phyloP scores from a whole-genome alignment of 1,140 invertebrate species.

The Stegodyphus dumicola region DNA sequence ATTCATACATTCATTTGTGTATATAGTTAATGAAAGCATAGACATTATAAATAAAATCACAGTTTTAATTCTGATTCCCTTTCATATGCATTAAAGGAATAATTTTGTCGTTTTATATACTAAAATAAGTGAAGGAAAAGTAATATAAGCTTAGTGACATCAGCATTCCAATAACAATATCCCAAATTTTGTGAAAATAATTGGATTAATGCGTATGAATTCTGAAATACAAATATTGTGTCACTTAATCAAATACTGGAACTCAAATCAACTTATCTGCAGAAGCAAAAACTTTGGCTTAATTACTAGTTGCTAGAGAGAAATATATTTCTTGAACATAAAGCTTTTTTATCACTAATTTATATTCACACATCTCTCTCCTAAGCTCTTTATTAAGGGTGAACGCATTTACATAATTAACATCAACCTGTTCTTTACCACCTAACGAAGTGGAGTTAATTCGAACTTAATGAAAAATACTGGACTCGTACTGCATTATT shows the following conservation, averaged over 20 bases:
- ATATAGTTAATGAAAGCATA: too few species aligned
- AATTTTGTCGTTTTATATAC: too few species aligned
- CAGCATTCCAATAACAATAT: too few species aligned
- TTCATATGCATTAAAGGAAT: too few species aligned
- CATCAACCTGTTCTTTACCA: conserved; percentile 9
- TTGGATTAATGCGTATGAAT: too few species aligned
- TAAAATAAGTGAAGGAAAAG: conserved; percentile 7
- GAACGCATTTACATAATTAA: conserved; percentile 43
- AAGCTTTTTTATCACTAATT: neutral
- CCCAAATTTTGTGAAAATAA: too few species aligned
- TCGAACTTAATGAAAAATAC: conserved; percentile 48
- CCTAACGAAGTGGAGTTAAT: conserved; percentile 41
- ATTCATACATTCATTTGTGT: too few species aligned
- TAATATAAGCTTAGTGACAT: conserved; percentile 1
- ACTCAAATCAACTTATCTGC: too few species aligned
- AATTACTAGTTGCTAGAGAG: conserved; percentile 13
- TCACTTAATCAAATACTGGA: too few species aligned
- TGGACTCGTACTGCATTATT: neutral
- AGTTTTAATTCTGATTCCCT: too few species aligned
- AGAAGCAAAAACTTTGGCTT: conserved; percentile 18
- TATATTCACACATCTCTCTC: conserved; percentile 10
- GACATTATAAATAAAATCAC: too few species aligned
- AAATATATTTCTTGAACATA: neutral
- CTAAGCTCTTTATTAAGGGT: conserved; percentile 11
- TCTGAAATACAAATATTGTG: too few species aligned